Evolutionary conservation across 2,113 vertebrate genomes (phyloP).

Genomic region (Amphiprion percula): DNA sequence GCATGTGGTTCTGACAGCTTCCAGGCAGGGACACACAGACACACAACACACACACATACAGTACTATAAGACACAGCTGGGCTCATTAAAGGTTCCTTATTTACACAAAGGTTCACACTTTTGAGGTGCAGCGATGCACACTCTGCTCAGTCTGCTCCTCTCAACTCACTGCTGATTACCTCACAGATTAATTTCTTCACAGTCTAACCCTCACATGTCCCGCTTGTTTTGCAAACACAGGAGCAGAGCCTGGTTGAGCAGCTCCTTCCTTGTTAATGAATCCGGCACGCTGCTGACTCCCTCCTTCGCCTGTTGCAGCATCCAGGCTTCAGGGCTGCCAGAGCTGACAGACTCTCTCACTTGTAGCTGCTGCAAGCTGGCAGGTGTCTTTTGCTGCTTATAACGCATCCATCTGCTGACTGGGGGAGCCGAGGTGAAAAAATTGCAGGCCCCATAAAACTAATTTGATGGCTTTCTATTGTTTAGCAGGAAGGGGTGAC

Average conservation of each 20-base stretch:
- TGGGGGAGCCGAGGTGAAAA: constrained; percentile 20
- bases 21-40: background rate
- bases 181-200: constrained; percentile 59
- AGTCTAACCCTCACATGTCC: constrained; percentile 12
- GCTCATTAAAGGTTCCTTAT: constrained; percentile 29
- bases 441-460: constrained; percentile 13
- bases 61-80: background rate
- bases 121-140: constrained; percentile 8
- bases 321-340: constrained; percentile 16
- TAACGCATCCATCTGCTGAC: constrained; percentile 20
- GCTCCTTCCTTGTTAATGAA: constrained; percentile 38
- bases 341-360: constrained; percentile 30
- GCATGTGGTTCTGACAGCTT: constrained; percentile 93
- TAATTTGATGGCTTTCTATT: constrained; percentile 13
- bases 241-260: constrained; percentile 26
- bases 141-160: constrained; percentile 27
- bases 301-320: constrained; percentile 39
- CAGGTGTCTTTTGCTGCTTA: constrained; percentile 22
- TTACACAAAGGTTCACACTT: constrained; percentile 16
- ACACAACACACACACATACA: constrained; percentile 4
- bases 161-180: constrained; percentile 9
- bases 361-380: constrained; percentile 43
- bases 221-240: constrained; percentile 53
- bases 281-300: constrained; percentile 10
- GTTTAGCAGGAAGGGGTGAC: background rate